phyloP scores from a whole-genome alignment of 64 coral and sea anemone species.

The Actinia tenebrosa region DNA sequence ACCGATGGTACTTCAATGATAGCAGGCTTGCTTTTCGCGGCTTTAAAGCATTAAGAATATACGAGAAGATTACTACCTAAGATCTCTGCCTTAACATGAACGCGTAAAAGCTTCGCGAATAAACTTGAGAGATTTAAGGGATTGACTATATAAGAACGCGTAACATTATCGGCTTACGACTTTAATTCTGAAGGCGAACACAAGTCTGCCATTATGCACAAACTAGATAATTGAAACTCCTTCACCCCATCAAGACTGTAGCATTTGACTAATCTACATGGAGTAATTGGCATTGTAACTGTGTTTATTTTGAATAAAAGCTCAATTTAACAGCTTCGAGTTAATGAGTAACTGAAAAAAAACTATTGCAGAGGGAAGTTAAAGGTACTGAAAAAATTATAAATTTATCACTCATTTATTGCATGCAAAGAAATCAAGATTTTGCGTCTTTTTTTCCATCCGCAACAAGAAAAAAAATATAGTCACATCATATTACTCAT shows the following conservation, averaged over 20 bases:
- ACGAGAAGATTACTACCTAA: neutral
- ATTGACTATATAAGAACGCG: neutral
- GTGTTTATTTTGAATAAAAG: conserved; percentile 14
- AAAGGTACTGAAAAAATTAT: neutral
- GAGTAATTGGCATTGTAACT: neutral
- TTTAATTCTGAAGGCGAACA: neutral
- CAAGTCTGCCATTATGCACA: neutral
- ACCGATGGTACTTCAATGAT: neutral
- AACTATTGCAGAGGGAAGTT: neutral
- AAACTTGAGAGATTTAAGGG: conserved; percentile 19
- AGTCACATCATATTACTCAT: no score
- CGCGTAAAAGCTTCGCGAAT: neutral
- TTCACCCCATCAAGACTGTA: neutral
- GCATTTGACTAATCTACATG: neutral
- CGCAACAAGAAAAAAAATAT: no score
- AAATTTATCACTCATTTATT: neutral
- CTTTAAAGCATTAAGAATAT: neutral
- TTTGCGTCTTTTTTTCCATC: no score
- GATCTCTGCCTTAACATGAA: neutral
- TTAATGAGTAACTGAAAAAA: neutral
- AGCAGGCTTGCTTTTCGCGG: neutral
- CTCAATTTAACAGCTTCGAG: conserved; percentile 6
- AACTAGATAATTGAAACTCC: neutral
- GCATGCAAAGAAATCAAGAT: no score
- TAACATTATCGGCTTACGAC: conserved; percentile 5